Percentiles rank a stretch among this genome's conserved stretches.
Conservation (phyloP, 2,113 vertebrate species). For the Anhinga anhinga region DNA sequence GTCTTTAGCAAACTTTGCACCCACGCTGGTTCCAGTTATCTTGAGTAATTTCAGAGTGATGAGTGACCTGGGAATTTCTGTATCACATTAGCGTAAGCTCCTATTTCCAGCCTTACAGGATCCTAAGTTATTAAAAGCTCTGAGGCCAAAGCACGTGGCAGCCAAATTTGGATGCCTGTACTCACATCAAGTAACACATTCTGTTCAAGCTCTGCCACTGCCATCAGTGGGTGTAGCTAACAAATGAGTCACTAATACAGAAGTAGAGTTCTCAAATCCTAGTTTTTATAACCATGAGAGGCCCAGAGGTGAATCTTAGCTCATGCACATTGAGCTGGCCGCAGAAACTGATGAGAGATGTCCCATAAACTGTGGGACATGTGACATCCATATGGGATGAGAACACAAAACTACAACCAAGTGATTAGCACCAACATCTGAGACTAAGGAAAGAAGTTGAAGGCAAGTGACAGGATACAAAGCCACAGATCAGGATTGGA, state of each 20-base stretch:
- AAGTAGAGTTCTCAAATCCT: neutral
- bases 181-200: conserved; percentile 43
- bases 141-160: conserved; percentile 4
- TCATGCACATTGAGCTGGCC: neutral
- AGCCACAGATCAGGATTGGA: neutral
- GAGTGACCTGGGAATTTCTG: conserved; percentile 39
- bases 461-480: neutral
- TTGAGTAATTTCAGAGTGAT: neutral
- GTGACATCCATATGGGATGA: neutral
- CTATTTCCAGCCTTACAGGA: conserved; percentile 37
- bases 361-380: neutral
- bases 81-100: neutral
- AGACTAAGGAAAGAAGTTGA: neutral
- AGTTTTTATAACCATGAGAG: neutral
- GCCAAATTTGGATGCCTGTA: conserved; percentile 33
- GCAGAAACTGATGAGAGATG: neutral
- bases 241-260: conserved; percentile 50
- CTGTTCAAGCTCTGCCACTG: conserved; percentile 33
- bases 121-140: conserved; percentile 33
- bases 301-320: neutral
- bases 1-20: conserved; percentile 16
- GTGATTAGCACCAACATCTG: neutral
- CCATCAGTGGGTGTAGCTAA: conserved; percentile 32
- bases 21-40: neutral
- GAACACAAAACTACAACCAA: neutral